These are phyloP conservation scores for Noctua janthina DNA, from an alignment of 2,888 invertebrate genomes.

Conservation along the genomic window DNA sequence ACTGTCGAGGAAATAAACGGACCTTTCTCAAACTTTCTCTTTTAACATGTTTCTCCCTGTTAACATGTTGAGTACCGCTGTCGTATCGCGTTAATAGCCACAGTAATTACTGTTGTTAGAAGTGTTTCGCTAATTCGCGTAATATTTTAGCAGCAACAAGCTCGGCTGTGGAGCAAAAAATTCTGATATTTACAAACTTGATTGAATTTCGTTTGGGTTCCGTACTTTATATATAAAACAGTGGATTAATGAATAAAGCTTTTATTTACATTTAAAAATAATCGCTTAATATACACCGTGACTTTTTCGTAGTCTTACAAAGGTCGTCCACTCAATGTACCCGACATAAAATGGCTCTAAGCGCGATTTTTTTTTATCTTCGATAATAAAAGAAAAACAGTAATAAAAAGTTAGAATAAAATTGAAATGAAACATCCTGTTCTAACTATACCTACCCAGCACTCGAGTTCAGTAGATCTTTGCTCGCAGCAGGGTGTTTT, in stretches of 20 bases:
- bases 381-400: no score
- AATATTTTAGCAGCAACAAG: slow-evolving; percentile 61
- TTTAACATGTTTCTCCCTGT: slow-evolving; percentile 43
- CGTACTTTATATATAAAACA: neutral
- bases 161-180: slow-evolving; percentile 48
- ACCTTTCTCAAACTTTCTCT: slow-evolving; percentile 60
- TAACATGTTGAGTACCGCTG: slow-evolving; percentile 60
- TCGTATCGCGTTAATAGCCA: slow-evolving; percentile 51
- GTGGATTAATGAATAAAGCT: neutral
- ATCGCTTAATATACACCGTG: no score
- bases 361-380: no score
- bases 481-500: no score
- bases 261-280: neutral
- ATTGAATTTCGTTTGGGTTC: slow-evolving; percentile 41
- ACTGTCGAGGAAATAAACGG: slow-evolving; percentile 48
- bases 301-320: no score
- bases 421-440: no score
- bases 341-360: no score
- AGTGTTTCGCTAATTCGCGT: slow-evolving; percentile 64
- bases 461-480: no score
- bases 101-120: slow-evolving; percentile 65
- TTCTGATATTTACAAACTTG: slow-evolving; percentile 26
- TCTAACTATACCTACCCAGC: no score
- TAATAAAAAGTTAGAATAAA: no score
- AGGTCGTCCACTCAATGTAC: no score